A percentile compares a stretch with the other conserved stretches of the same genome.
Conservation (phyloP, 2,888 invertebrate species). For the Miltochrista miniata region DNA sequence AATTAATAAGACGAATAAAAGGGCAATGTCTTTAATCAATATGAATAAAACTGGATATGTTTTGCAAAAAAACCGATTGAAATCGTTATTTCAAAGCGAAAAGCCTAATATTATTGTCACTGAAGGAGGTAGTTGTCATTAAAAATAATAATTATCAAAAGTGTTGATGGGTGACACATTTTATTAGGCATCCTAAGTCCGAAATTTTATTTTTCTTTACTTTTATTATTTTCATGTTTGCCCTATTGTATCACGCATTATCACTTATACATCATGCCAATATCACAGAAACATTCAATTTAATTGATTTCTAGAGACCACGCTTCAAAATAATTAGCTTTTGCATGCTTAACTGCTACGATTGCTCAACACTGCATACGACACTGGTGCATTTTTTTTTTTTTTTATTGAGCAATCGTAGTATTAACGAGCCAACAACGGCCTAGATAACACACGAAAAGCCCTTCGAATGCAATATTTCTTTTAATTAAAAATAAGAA, state of each 20-base stretch:
- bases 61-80: slow-evolving; percentile 65
- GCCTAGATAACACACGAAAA: neutral
- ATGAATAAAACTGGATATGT: slow-evolving; percentile 66
- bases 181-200: neutral
- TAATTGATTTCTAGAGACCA: slow-evolving; percentile 16
- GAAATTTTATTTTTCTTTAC: neutral
- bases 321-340: slow-evolving; percentile 29
- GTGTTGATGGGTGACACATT: slow-evolving; percentile 29
- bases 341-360: slow-evolving; percentile 16
- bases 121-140: slow-evolving; percentile 76
- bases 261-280: slow-evolving; percentile 29
- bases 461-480: neutral
- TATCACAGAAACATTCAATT: slow-evolving; percentile 18
- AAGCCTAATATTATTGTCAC: slow-evolving; percentile 77
- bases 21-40: slow-evolving; percentile 70
- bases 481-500: too few species aligned
- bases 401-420: neutral
- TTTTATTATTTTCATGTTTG: slow-evolving; percentile 5
- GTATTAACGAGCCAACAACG: neutral
- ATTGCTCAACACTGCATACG: neutral
- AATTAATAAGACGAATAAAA: slow-evolving; percentile 75
- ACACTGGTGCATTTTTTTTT: neutral
- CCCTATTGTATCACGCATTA: slow-evolving; percentile 34
- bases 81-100: slow-evolving; percentile 75
- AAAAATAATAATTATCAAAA: slow-evolving; percentile 10